phyloP scores from a whole-genome alignment of 2,888 invertebrate genomes.

The Plusia festucae region DNA sequence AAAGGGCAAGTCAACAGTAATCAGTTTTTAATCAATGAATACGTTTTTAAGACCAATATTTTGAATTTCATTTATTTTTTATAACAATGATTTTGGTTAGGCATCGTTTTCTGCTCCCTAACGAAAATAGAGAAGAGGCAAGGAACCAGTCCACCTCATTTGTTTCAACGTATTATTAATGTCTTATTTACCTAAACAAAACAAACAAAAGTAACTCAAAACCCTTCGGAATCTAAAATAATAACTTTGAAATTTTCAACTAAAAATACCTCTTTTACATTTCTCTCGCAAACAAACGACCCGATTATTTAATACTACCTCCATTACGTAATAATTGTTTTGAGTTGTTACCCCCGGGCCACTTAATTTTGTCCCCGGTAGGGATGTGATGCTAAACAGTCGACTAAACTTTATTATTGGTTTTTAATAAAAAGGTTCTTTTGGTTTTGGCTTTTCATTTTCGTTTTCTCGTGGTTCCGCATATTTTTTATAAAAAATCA shows the following conservation, averaged over 20 bases:
- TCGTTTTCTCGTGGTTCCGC: too few relatives aligned
- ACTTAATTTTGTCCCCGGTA: slow-evolving; percentile 41
- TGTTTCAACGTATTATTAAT: too few relatives aligned
- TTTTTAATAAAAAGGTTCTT: slow-evolving; percentile 1
- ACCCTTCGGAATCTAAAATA: not conserved
- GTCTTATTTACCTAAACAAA: not conserved
- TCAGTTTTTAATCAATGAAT: too few relatives aligned
- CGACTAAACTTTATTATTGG: slow-evolving; percentile 12
- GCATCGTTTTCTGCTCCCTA: too few relatives aligned
- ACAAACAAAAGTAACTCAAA: not conserved
- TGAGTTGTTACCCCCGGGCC: slow-evolving; percentile 37
- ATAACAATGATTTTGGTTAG: too few relatives aligned
- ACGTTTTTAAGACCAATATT: too few relatives aligned
- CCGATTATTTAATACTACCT: slow-evolving; percentile 44
- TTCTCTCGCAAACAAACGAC: slow-evolving; percentile 27
- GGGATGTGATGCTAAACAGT: slow-evolving; percentile 28
- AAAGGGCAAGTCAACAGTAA: too few relatives aligned
- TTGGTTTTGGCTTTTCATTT: too few relatives aligned
- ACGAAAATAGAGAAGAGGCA: too few relatives aligned
- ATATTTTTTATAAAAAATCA: too few relatives aligned
- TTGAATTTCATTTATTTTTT: too few relatives aligned
- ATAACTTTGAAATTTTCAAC: not conserved
- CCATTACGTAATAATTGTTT: slow-evolving; percentile 55
- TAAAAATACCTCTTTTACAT: slow-evolving; percentile 27
- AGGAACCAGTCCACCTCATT: too few relatives aligned